A percentile compares a stretch with the other conserved stretches of the same genome.
Evolutionary conservation across 1,140 invertebrate genomes (phyloP).

Genomic region (Dolichoris vasculosae): DNA sequence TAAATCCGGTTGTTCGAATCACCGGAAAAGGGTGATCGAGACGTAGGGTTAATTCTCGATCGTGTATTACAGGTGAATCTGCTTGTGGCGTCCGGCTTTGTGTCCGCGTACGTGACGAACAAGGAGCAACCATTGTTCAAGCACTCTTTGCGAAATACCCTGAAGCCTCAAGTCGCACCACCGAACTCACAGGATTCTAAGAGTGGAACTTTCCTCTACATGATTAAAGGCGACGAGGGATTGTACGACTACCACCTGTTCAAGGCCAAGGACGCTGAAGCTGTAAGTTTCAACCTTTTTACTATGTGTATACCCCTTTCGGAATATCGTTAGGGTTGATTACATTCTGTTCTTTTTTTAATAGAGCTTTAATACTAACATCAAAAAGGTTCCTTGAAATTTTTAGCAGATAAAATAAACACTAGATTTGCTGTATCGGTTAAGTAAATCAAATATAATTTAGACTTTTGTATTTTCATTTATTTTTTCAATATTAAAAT

Average conservation of each 20-base stretch:
- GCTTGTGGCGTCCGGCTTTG: constrained; percentile 62
- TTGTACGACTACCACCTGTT: constrained; percentile 67
- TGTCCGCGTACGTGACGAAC: constrained; percentile 64
- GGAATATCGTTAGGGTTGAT: no score
- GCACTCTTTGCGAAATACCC: constrained; percentile 62
- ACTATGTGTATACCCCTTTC: not conserved
- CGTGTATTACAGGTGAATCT: constrained; percentile 62
- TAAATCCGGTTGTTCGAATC: no score
- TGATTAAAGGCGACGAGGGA: constrained; percentile 66
- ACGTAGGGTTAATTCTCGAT: not conserved
- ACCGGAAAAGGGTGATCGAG: no score
- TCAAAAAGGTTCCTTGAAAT: no score
- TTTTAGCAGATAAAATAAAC: no score
- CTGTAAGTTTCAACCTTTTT: constrained; percentile 55
- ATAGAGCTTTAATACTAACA: no score
- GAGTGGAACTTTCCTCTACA: constrained; percentile 64
- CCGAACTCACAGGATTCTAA: constrained; percentile 63
- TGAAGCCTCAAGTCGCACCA: constrained; percentile 64
- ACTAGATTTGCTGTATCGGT: no score
- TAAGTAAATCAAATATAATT: no score
- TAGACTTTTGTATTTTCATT: no score
- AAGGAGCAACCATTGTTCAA: constrained; percentile 65
- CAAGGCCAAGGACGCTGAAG: constrained; percentile 62
- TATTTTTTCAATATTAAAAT: no score
- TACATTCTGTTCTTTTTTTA: no score